phyloP scores from a whole-genome alignment of 2,113 vertebrate genomes.

The Tonatia bakeri region DNA sequence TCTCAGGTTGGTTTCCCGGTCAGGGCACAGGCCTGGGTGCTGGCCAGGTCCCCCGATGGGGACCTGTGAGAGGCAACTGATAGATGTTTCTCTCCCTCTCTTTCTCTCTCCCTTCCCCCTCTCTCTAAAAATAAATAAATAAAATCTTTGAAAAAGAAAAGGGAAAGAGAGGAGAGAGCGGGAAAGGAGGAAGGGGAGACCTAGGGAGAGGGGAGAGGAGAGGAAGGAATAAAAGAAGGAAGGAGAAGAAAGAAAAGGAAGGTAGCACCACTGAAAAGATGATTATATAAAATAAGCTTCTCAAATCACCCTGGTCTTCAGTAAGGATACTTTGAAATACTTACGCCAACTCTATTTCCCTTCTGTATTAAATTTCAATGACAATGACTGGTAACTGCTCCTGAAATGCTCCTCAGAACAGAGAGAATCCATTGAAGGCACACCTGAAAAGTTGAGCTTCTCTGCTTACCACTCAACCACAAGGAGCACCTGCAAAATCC shows the following conservation, averaged over 20 bases:
- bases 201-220: neutral
- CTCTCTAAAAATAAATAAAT: too few relatives aligned
- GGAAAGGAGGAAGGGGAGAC: too few relatives aligned
- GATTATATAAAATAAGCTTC: neutral
- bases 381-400: neutral
- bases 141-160: neutral
- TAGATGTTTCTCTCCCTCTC: too few relatives aligned
- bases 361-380: neutral
- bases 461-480: neutral
- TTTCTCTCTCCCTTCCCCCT: too few relatives aligned
- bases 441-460: neutral
- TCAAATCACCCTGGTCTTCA: conserved; percentile 18
- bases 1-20: too few relatives aligned
- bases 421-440: neutral
- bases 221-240: neutral
- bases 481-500: neutral
- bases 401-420: neutral
- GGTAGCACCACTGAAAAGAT: neutral
- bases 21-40: too few relatives aligned
- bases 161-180: neutral
- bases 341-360: conserved; percentile 21
- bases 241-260: neutral
- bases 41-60: too few relatives aligned
- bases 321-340: conserved; percentile 42
- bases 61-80: too few relatives aligned